Percentiles rank a stretch among this genome's conserved stretches.
Evolutionary conservation across 1,140 invertebrate species (phyloP).

Genomic region (Apocrypta bakeri): DNA sequence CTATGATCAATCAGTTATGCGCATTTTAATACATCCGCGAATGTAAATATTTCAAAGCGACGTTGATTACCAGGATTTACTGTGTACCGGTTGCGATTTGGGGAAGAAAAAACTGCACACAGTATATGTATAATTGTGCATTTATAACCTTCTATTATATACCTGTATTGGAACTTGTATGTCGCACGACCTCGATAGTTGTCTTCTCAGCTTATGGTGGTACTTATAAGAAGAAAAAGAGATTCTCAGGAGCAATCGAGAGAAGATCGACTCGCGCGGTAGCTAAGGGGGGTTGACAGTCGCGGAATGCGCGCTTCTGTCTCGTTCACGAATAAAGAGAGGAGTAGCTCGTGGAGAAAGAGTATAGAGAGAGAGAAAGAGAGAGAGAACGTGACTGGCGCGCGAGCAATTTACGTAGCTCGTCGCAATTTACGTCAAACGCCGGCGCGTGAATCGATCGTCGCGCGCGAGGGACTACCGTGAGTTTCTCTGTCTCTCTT

Average conservation of each 20-base stretch:
- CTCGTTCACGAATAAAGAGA: slow-evolving; percentile 31
- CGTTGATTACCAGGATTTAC: too few relatives aligned
- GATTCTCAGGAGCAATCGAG: slow-evolving; percentile 48
- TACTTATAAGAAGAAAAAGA: not conserved
- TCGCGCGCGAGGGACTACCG: slow-evolving; percentile 27
- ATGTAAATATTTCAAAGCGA: too few relatives aligned
- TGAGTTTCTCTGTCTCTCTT: not conserved
- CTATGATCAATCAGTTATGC: too few relatives aligned
- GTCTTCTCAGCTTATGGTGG: too few relatives aligned
- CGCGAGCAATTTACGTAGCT: slow-evolving; percentile 60
- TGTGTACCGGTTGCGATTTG: too few relatives aligned
- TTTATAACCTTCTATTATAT: not conserved
- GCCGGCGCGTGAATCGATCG: slow-evolving; percentile 61
- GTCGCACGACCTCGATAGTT: not conserved
- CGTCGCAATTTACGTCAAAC: slow-evolving; percentile 71
- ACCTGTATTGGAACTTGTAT: not conserved
- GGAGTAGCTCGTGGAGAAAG: not conserved
- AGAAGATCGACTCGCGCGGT: slow-evolving; percentile 28
- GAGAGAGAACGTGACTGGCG: slow-evolving; percentile 67
- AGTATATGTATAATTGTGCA: not conserved
- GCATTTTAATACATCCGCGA: too few relatives aligned
- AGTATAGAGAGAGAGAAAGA: slow-evolving; percentile 48
- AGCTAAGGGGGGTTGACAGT: slow-evolving; percentile 53
- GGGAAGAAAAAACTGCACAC: too few relatives aligned
- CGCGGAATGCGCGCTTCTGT: slow-evolving; percentile 53